Evolutionary conservation across 2,888 invertebrate species (phyloP).

Genomic region (Allolobophora icterica): DNA sequence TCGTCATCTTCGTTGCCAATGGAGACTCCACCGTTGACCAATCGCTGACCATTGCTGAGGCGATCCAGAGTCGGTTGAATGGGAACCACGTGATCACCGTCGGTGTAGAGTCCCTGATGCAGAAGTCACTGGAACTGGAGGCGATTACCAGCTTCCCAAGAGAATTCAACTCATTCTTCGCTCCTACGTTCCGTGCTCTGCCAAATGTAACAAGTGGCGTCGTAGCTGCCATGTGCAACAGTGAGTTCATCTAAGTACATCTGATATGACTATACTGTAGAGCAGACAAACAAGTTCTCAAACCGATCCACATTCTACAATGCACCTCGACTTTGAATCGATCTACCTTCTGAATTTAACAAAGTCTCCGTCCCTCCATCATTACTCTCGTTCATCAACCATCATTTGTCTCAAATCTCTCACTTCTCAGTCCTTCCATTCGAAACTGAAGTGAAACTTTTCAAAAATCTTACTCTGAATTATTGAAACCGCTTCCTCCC

Average conservation of each 20-base stretch:
- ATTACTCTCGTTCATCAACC: no score
- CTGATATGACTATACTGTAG: no score
- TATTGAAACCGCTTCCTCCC: no score
- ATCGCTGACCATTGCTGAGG: slow-evolving; percentile 56
- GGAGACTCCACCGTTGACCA: slow-evolving; percentile 57
- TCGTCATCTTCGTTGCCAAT: slow-evolving; percentile 58
- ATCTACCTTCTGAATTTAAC: no score
- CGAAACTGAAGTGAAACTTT: no score
- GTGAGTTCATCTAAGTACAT: background rate
- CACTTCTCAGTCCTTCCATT: no score
- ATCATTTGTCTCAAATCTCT: no score
- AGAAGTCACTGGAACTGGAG: slow-evolving; percentile 52
- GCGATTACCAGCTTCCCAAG: slow-evolving; percentile 59
- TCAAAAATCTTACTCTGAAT: no score
- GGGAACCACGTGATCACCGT: slow-evolving; percentile 35
- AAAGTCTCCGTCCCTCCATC: no score
- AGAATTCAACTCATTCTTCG: slow-evolving; percentile 55
- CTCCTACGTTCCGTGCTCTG: slow-evolving; percentile 38
- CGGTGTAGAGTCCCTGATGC: slow-evolving; percentile 34
- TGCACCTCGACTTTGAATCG: no score
- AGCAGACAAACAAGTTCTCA: no score
- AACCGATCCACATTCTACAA: no score
- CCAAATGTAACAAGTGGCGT: background rate
- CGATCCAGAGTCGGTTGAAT: slow-evolving; percentile 41
- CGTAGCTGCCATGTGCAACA: slow-evolving; percentile 24